These are phyloP conservation scores for Abscondita cerata DNA, from an alignment of 2,888 invertebrate genomes.

Conservation along the genomic window DNA sequence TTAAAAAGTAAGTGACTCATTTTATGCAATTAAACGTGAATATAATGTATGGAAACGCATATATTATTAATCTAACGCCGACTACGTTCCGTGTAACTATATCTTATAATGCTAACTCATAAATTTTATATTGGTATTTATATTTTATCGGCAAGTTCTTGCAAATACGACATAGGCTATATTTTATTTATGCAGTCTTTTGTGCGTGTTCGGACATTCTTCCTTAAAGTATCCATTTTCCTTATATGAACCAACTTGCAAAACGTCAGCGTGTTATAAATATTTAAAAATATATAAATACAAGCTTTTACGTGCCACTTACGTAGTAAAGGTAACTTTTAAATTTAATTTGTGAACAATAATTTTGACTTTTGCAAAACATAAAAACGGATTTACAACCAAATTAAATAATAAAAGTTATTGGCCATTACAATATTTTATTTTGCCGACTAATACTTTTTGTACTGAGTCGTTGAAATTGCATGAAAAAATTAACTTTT, in stretches of 20 bases:
- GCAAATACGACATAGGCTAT: slow-evolving; percentile 29
- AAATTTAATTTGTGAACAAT: too few species aligned
- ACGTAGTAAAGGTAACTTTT: too few species aligned
- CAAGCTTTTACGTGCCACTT: too few species aligned
- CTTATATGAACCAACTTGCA: slow-evolving; percentile 15
- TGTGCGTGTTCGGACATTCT: slow-evolving; percentile 25
- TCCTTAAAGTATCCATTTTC: slow-evolving; percentile 24
- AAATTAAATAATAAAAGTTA: too few species aligned
- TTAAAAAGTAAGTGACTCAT: slow-evolving; percentile 29
- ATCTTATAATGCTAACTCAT: slow-evolving; percentile 20
- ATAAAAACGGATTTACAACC: too few species aligned
- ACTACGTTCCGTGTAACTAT: slow-evolving; percentile 20
- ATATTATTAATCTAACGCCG: slow-evolving; percentile 34
- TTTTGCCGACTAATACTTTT: too few species aligned
- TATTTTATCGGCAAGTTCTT: slow-evolving; percentile 29
- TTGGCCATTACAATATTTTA: too few species aligned
- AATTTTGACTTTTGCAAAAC: too few species aligned
- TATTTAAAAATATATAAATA: too few species aligned
- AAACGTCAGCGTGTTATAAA: not conserved
- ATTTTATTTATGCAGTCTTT: slow-evolving; percentile 21
- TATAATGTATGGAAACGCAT: slow-evolving; percentile 23
- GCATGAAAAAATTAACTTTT: too few species aligned
- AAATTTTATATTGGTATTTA: slow-evolving; percentile 33
- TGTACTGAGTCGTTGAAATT: too few species aligned
- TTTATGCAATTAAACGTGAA: slow-evolving; percentile 31